Evolutionary conservation across 1,140 invertebrate genomes (phyloP).

Genomic region (Hermetia illucens): DNA sequence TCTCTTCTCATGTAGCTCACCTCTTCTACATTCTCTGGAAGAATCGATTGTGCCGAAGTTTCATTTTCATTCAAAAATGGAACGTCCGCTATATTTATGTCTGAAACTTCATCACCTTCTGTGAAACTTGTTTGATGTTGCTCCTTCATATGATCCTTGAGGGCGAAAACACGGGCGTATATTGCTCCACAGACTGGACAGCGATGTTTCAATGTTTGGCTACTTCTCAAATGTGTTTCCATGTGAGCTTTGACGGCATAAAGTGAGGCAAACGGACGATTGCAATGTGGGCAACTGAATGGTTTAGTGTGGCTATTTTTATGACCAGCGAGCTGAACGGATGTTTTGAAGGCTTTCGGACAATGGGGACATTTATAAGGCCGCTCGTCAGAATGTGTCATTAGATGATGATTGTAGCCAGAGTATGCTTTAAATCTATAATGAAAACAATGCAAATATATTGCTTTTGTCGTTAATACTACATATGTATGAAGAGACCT

Average conservation of each 20-base stretch:
- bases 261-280: constrained; percentile 54
- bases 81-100: constrained; percentile 18
- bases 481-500: too few relatives aligned
- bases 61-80: constrained; percentile 10
- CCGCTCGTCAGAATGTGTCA: constrained; percentile 53
- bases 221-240: constrained; percentile 44
- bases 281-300: constrained; percentile 54
- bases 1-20: constrained; percentile 1
- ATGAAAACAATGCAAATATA: constrained; percentile 3
- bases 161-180: constrained; percentile 52
- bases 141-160: constrained; percentile 52
- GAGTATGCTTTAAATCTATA: constrained; percentile 55
- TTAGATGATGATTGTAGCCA: constrained; percentile 56
- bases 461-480: too few relatives aligned
- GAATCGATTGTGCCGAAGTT: constrained; percentile 10
- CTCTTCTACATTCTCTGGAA: constrained; percentile 4
- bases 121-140: constrained; percentile 32
- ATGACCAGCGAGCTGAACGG: constrained; percentile 57
- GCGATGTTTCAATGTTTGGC: constrained; percentile 44
- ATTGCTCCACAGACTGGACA: constrained; percentile 57
- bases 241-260: constrained; percentile 58
- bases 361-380: constrained; percentile 57
- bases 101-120: constrained; percentile 11
- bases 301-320: constrained; percentile 66
- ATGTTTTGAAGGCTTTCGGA: constrained; percentile 59